Base-by-base conservation (phyloP, 2,113 vertebrate genomes). In the Isichthys henryi region DNA sequence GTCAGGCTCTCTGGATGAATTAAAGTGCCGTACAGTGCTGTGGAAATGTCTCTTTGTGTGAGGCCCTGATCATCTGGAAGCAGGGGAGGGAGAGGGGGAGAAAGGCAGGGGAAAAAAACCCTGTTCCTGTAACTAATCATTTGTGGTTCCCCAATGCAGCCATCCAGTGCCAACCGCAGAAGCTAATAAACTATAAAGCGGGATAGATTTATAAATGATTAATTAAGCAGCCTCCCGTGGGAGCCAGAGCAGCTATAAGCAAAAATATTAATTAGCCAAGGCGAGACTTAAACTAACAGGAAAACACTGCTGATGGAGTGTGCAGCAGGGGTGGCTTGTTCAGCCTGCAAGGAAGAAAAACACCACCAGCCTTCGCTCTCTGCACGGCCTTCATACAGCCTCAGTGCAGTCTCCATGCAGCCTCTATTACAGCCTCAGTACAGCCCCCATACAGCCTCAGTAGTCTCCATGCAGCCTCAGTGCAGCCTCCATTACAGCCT, bases 191-290 rank as follows among this genome's bases (percentile, higher is more conserved):
- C 95, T 95, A 94, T 94, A 94, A 95, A 94, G 95, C 95, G 95
- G 94, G 95, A 95, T 95, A 95, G 96, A 96, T 96, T 96, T 95
- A 96, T 96, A 95, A 96, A 96, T 96, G 95, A 96, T 96, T 96
- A 96, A 96, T 96, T 96, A 96, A 96, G 94, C 91, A 91, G 92
- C 90, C 93, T 95, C 95, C 93, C 94, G 89, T 48, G 93, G 94
- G 96, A 94, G 92, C 93, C 88, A 88, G 94, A 93, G 94, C 95
- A 93, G 95, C 95, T 95, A 95, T 95, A 96, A 95, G 95, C 94
- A 96, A 95, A 96, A 96, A 95, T 95, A 96, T 96, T 96, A 96
- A 96, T 96, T 96, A 96, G 95, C 94, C 94, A 91, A 96, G 94
- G 95, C 94, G 94, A 96, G 95, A 94, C 95, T 96, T 96, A 95